Percentiles rank a stretch among this genome's conserved stretches.
phyloP scores from a whole-genome alignment of 2,113 vertebrate genomes.

The Carlito syrichta region DNA sequence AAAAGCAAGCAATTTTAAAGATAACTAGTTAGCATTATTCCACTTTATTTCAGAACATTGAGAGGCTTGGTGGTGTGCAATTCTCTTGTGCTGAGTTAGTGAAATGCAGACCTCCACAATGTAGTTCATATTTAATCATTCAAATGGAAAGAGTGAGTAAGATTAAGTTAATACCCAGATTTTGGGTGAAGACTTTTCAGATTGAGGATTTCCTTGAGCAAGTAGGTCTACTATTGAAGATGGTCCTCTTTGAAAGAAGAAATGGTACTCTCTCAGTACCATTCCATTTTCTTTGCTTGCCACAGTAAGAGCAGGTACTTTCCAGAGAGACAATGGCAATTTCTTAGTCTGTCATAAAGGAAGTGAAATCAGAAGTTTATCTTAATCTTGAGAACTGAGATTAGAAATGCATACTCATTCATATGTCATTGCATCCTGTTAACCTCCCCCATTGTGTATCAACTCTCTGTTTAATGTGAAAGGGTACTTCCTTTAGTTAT shows the following conservation, averaged over 20 bases:
- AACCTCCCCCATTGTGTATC: neutral
- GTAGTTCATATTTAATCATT: neutral
- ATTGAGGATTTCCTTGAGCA: neutral
- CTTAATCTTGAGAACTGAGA: neutral
- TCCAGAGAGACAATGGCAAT: neutral
- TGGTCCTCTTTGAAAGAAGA: too few species aligned
- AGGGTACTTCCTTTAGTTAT: neutral
- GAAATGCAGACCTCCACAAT: neutral
- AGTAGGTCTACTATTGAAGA: neutral
- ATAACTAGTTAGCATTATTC: neutral
- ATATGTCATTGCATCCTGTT: neutral
- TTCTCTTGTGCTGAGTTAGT: neutral
- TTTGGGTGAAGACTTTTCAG: neutral
- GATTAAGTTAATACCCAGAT: neutral
- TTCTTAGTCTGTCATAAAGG: neutral
- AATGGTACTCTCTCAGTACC: too few species aligned
- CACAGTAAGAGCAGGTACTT: neutral
- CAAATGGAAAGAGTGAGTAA: neutral
- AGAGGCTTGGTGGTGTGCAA: neutral
- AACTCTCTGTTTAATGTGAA: neutral
- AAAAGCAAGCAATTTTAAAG: neutral
- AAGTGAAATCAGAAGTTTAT: neutral
- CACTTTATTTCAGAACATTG: neutral
- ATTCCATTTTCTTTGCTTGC: neutral
- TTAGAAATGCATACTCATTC: neutral